Percentiles rank a stretch among this genome's conserved stretches.
These are phyloP conservation scores for Xylophagus ater DNA, from an alignment of 2,888 invertebrate genomes.

Conservation along the genomic window DNA sequence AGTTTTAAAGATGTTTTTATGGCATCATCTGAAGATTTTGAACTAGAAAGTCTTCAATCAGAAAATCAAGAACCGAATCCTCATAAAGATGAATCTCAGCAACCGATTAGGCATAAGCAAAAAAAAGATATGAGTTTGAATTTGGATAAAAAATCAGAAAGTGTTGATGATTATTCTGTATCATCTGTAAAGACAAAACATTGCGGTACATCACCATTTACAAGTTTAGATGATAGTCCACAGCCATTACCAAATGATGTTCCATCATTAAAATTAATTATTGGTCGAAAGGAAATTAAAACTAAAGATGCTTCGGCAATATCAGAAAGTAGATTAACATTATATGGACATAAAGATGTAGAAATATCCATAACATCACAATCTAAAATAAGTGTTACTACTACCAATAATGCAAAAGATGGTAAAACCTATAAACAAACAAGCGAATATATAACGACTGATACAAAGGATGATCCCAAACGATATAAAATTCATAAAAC, in stretches of 20 bases:
- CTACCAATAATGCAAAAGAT: conserved; percentile 24
- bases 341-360: conserved; percentile 44
- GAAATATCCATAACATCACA: conserved; percentile 46
- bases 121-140: conserved; percentile 16
- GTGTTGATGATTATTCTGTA: conserved; percentile 5
- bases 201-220: conserved; percentile 19
- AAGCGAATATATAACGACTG: conserved; percentile 17
- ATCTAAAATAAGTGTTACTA: conserved; percentile 43
- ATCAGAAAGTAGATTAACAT: conserved; percentile 43
- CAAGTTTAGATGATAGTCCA: conserved; percentile 13
- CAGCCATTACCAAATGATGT: conserved; percentile 8
- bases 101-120: neutral
- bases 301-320: conserved; percentile 43
- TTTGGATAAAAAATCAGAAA: conserved; percentile 6
- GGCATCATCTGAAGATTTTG: conserved; percentile 21
- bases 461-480: conserved; percentile 35
- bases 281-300: conserved; percentile 44
- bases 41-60: conserved; percentile 14
- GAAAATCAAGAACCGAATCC: conserved; percentile 1
- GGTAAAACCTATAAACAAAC: conserved; percentile 13
- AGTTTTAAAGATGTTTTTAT: conserved; percentile 6
- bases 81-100: neutral
- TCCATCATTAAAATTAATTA: conserved; percentile 41
- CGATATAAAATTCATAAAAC: conserved; percentile 14
- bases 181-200: conserved; percentile 10